phyloP scores from a whole-genome alignment of 2,888 invertebrate species.

The Drosophila imparisetae region DNA sequence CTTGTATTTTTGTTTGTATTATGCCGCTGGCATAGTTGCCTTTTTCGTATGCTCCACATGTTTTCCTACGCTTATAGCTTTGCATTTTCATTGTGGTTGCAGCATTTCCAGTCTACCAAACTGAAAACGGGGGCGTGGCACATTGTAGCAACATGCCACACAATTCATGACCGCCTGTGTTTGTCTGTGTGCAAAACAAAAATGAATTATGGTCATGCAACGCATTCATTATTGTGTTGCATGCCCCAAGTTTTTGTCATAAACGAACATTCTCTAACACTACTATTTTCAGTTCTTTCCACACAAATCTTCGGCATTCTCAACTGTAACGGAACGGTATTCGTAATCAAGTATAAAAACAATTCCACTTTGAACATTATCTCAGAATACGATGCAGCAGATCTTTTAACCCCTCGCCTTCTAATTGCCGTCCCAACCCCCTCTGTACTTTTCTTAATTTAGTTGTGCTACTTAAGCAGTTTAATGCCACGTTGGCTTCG shows the following conservation, averaged over 20 bases:
- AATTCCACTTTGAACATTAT: slow-evolving; percentile 57
- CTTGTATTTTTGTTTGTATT: slow-evolving; percentile 27
- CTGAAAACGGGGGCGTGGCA: slow-evolving; percentile 21
- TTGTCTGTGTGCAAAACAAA: slow-evolving; percentile 16
- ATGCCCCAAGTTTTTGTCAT: slow-evolving; percentile 17
- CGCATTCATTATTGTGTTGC: slow-evolving; percentile 45
- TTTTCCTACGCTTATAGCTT: slow-evolving; percentile 31
- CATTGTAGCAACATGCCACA: slow-evolving; percentile 25
- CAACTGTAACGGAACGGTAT: neutral
- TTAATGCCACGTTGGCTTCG: slow-evolving; percentile 60
- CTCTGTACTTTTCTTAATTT: slow-evolving; percentile 67
- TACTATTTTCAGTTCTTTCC: neutral
- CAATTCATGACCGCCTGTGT: slow-evolving; percentile 25
- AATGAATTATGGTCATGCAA: slow-evolving; percentile 44
- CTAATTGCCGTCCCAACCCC: slow-evolving; percentile 54
- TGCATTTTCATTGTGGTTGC: slow-evolving; percentile 27
- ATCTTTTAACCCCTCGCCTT: slow-evolving; percentile 23
- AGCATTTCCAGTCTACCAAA: slow-evolving; percentile 12
- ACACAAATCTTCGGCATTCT: neutral
- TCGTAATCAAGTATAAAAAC: slow-evolving; percentile 30
- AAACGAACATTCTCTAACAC: slow-evolving; percentile 9
- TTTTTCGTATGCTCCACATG: slow-evolving; percentile 37
- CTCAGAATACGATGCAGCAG: slow-evolving; percentile 30
- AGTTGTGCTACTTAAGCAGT: slow-evolving; percentile 77
- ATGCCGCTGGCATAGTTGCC: slow-evolving; percentile 23